Base-by-base conservation (phyloP, 2,113 vertebrate species). In the Vicugna pacos region DNA sequence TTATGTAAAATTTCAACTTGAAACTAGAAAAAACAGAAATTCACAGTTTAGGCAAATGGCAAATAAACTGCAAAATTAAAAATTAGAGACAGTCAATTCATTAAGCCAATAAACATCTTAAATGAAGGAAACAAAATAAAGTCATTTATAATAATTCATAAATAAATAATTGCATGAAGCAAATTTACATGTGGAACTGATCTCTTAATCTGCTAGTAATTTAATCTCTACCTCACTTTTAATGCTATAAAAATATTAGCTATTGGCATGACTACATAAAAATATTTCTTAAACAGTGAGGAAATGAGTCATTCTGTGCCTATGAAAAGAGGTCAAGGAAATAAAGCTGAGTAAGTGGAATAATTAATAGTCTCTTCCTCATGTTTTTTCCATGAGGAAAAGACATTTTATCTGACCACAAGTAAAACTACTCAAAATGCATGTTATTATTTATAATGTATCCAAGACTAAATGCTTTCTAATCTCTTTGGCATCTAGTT, bases 181-280 rank as follows among this genome's bases (percentile, higher is more conserved):
- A 82, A 70, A 89, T 56, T 93, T 89, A 72, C 15, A 91, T 81
- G 69, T 94, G 72, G 20, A 77, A 91, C 58, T 88, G 64, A 20
- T 22, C 84, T 72, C 14, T 83, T 89, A 96, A 72, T 64, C n/a
- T 35, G 75, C 56, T 24, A 72, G 35, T 76, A 92, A 58, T 81
- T 84, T 93, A 38, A 48, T 52, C 6, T 85, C 64, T 52, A 8
- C 5, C 46, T 88, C 52, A 75, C 15, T 62, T 83, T 70, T 64
- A 95, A 93, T 65, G 60, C n/a, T 89, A 28, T 87, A 90, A 94
- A 86, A 94, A 88, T 93, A 75, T 81, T 56, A 90, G 15, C 58
- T 79, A 84, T 73, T 35, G 56, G 76, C 26, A 62, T 72, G 46
- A 50, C 87, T 81, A 54, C 24, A 35, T 56, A 79, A 84, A 87